Base-by-base conservation (phyloP, 1,140 invertebrate species). In the Drosophila azteca region DNA sequence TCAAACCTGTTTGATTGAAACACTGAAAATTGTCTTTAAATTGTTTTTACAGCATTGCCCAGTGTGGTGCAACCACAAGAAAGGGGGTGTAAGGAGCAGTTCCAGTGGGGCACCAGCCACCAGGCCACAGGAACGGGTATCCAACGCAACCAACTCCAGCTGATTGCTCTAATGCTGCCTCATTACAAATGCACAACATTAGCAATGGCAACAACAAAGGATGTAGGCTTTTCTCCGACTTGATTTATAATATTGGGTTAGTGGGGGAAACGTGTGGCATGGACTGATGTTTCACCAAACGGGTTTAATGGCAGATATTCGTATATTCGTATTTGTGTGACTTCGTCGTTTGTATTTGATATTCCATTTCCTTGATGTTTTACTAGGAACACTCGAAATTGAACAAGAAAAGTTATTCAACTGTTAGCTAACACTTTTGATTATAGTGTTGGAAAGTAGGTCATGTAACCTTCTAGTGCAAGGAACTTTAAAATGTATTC, bases 1-100 rank as follows among this genome's bases (percentile, higher is more conserved):
- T 85, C 81, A 88, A 87, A 87, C 82, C 78, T 62, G 82, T 87
- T 85, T 81, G 62, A 65, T 73, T 65, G 52, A 49, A 69, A 71
- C 61, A 71, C 52, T 45, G 50, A 52, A 78, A 78, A 72, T 51
- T 76, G 71, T 43, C 73, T 68, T 60, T 44, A 65, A 70, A 74
- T 67, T 78, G 79, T 77, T 73, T 73, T 55, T 65, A 35, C 70
- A 73, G 58, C 69, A 54, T 71, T 50, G 58, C 50, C 59, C 51
- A 55, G 31, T 55, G 41, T 70, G 67, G 65, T 70, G 67, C 29
- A 70, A 70, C 54, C 45, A n/a, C 24, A 9, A 39, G 51, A 39
- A 39, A 39, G 66, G 62, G 65, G 66, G 44, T n/a, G 35, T 39
- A 39, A 39, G 35, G 35, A 39, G 35, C 35, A 11, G 31, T 9